Evolutionary conservation across 1,140 invertebrate genomes (phyloP).

Genomic region (Trachymyrmex septentrionalis): DNA sequence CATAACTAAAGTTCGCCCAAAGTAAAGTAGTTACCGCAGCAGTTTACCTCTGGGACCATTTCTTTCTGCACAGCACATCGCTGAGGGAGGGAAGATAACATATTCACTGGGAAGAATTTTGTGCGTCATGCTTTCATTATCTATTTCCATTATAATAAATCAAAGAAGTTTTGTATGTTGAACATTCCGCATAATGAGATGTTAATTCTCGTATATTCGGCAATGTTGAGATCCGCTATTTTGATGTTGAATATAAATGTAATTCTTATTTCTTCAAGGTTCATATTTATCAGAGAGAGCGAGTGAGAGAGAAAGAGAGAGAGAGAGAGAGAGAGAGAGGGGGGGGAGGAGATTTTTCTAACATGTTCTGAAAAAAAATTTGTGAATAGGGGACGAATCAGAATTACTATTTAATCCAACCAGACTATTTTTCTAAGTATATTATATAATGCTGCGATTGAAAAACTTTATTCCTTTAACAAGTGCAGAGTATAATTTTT

Average conservation of each 20-base stretch:
- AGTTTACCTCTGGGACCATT: not conserved
- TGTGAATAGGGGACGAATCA: no score
- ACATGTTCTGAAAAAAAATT: no score
- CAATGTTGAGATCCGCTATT: not conserved
- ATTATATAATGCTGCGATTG: not conserved
- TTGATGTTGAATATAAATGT: not conserved
- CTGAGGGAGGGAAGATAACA: not conserved
- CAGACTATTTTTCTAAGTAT: not conserved
- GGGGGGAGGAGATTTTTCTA: not conserved
- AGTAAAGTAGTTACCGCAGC: constrained; percentile 3
- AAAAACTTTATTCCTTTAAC: not conserved
- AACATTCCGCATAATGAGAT: constrained; percentile 17
- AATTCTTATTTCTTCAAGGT: not conserved
- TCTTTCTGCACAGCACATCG: constrained; percentile 7
- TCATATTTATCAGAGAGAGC: not conserved
- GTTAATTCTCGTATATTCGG: constrained; percentile 13
- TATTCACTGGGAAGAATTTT: constrained; percentile 3
- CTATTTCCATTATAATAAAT: constrained; percentile 20
- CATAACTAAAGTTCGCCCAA: constrained; percentile 12
- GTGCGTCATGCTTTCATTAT: constrained; percentile 24
- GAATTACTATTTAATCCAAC: no score
- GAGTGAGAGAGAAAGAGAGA: no score
- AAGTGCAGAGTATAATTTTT: not conserved
- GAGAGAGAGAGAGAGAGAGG: not conserved
- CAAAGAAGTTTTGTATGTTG: constrained; percentile 8